phyloP scores from a whole-genome alignment of 2,888 invertebrate species.

The Danaus chrysippus region DNA sequence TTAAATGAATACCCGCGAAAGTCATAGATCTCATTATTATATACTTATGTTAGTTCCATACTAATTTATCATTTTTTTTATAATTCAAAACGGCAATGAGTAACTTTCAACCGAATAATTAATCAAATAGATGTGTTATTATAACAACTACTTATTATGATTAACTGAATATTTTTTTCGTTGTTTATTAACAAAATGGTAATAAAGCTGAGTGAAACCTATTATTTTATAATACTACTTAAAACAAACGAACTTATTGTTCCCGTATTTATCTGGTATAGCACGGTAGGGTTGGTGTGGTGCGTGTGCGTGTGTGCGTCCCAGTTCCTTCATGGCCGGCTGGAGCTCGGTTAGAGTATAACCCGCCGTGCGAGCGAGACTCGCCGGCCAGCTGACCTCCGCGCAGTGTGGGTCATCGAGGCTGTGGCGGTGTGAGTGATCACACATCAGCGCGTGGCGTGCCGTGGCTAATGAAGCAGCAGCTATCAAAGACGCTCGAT shows the following conservation, averaged over 20 bases:
- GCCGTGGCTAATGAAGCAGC: conserved; percentile 90
- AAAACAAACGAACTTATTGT: conserved; percentile 79
- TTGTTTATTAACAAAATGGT: background rate
- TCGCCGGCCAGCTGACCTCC: conserved; percentile 78
- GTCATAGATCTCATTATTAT: too few relatives aligned
- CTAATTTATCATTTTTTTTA: too few relatives aligned
- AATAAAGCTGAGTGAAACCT: background rate
- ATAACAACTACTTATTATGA: too few relatives aligned
- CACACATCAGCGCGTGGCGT: conserved; percentile 81
- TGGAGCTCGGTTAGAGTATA: conserved; percentile 82
- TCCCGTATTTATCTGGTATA: conserved; percentile 93
- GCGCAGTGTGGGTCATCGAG: conserved; percentile 18
- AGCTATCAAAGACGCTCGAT: conserved; percentile 89
- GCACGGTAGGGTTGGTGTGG: conserved; percentile 86
- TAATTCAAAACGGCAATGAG: too few relatives aligned
- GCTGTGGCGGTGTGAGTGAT: conserved; percentile 41
- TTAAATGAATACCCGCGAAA: too few relatives aligned
- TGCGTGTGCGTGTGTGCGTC: conserved; percentile 84
- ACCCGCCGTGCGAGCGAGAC: conserved; percentile 82
- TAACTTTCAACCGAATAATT: too few relatives aligned
- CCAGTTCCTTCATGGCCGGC: conserved; percentile 83
- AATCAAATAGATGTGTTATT: too few relatives aligned
- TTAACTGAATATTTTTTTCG: too few relatives aligned
- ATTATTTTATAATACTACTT: too few relatives aligned
- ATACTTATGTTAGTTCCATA: too few relatives aligned